phyloP scores from a whole-genome alignment of 1,140 invertebrate genomes.

The Euwallacea similis region DNA sequence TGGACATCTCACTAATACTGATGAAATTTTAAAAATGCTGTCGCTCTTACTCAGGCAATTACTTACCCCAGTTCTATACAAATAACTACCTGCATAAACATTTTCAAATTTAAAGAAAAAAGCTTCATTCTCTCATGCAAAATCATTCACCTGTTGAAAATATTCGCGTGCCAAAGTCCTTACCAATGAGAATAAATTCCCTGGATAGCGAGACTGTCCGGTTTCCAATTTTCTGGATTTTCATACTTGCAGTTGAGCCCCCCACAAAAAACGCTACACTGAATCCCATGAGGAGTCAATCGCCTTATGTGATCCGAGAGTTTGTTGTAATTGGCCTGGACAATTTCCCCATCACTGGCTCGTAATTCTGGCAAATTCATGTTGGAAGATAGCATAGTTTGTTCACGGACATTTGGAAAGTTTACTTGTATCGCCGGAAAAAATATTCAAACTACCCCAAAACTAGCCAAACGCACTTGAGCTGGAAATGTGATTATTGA shows the following conservation, averaged over 20 bases:
- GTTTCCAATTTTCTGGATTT: slow-evolving; percentile 64
- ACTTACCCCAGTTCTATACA: no score
- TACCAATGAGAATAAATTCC: slow-evolving; percentile 85
- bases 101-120: neutral
- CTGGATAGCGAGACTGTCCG: slow-evolving; percentile 71
- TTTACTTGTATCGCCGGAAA: slow-evolving; percentile 9
- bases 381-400: slow-evolving; percentile 3
- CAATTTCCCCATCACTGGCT: slow-evolving; percentile 33
- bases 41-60: no score
- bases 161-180: slow-evolving; percentile 42
- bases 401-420: slow-evolving; percentile 17
- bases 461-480: slow-evolving; percentile 11
- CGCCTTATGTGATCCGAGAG: slow-evolving; percentile 53
- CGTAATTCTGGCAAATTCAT: slow-evolving; percentile 39
- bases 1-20: no score
- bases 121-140: neutral
- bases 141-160: slow-evolving; percentile 33
- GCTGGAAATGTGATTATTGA: slow-evolving; percentile 16
- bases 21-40: no score
- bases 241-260: slow-evolving; percentile 83
- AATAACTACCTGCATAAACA: no score
- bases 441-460: slow-evolving; percentile 29
- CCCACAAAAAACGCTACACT: slow-evolving; percentile 80
- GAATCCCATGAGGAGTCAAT: slow-evolving; percentile 65
- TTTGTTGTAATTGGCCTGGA: slow-evolving; percentile 51